phyloP scores from a whole-genome alignment of 2,888 invertebrate species.

The Ypsolopha scabrella region DNA sequence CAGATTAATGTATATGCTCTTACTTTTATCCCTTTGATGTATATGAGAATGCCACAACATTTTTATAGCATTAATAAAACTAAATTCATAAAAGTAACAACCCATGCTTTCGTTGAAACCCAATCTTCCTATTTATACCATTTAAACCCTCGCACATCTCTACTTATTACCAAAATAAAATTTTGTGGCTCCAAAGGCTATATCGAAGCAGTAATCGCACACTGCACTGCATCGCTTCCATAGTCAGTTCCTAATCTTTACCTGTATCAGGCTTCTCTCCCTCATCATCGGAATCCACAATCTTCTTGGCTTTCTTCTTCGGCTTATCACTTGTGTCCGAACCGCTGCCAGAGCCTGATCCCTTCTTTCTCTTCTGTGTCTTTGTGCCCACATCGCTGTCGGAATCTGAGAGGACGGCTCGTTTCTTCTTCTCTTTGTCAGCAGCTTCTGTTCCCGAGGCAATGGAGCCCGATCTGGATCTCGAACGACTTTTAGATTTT shows the following conservation, averaged over 20 bases:
- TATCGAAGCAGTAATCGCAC: too few species aligned
- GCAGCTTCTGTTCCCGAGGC: constrained; percentile 37
- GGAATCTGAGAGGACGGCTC: constrained; percentile 61
- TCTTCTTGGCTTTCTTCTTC: constrained; percentile 63
- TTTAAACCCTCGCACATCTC: too few species aligned
- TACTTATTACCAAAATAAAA: too few species aligned
- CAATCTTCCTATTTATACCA: too few species aligned
- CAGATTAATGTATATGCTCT: too few species aligned
- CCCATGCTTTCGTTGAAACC: too few species aligned
- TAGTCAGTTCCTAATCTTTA: constrained; percentile 18
- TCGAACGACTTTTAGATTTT: constrained; percentile 53
- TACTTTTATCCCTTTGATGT: too few species aligned
- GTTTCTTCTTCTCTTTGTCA: constrained; percentile 44
- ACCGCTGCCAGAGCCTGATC: constrained; percentile 54
- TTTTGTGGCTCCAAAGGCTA: too few species aligned
- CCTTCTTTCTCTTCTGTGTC: constrained; percentile 48
- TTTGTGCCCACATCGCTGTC: constrained; percentile 54
- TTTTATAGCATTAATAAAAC: too few species aligned
- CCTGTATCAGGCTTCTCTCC: constrained; percentile 47
- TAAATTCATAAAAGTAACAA: too few species aligned
- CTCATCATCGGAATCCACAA: constrained; percentile 79
- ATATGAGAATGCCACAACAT: too few species aligned
- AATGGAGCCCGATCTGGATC: constrained; percentile 52
- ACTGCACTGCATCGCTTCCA: too few species aligned
- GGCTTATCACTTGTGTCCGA: constrained; percentile 53